Percentiles rank a stretch among this genome's conserved stretches.
phyloP scores from a whole-genome alignment of 1,140 invertebrate genomes.

The Drosophila truncata region DNA sequence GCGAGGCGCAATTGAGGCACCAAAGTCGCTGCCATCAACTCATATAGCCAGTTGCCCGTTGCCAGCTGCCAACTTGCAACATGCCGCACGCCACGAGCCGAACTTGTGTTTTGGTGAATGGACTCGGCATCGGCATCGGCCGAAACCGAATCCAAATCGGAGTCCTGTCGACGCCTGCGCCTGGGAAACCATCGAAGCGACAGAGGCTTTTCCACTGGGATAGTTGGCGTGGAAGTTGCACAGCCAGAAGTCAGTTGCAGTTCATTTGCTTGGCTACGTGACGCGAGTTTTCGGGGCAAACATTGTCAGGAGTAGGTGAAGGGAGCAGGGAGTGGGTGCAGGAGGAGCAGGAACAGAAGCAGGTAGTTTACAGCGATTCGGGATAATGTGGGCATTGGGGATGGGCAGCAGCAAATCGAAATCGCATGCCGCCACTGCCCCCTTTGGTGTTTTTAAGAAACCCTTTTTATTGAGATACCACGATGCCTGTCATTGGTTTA shows the following conservation, averaged over 20 bases:
- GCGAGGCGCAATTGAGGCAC: constrained; percentile 68
- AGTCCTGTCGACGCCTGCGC: constrained; percentile 41
- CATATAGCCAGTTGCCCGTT: constrained; percentile 38
- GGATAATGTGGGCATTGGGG: constrained; percentile 29
- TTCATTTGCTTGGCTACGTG: constrained; percentile 60
- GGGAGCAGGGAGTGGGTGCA: neutral
- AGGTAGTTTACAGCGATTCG: neutral
- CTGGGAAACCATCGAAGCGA: constrained; percentile 1
- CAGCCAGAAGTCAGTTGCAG: constrained; percentile 56
- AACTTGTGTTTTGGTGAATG: constrained; percentile 60
- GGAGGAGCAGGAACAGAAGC: neutral
- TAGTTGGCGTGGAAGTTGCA: constrained; percentile 1
- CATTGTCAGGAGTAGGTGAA: neutral
- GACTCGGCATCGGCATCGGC: constrained; percentile 20
- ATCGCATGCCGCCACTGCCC: neutral
- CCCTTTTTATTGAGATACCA: constrained; percentile 7
- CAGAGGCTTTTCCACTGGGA: constrained; percentile 3
- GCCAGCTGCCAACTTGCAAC: constrained; percentile 30
- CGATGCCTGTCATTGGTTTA: neutral
- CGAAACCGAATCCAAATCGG: constrained; percentile 1
- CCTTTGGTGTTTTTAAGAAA: constrained; percentile 10
- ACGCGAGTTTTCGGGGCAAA: constrained; percentile 33
- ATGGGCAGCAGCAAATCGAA: constrained; percentile 12
- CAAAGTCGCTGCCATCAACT: constrained; percentile 32
- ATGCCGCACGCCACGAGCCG: constrained; percentile 37